Evolutionary conservation across 2,797 vertebrate species (phyloP), one percentile per base, ranked within the genome.

Genomic region (Graptemys geographica): DNA sequence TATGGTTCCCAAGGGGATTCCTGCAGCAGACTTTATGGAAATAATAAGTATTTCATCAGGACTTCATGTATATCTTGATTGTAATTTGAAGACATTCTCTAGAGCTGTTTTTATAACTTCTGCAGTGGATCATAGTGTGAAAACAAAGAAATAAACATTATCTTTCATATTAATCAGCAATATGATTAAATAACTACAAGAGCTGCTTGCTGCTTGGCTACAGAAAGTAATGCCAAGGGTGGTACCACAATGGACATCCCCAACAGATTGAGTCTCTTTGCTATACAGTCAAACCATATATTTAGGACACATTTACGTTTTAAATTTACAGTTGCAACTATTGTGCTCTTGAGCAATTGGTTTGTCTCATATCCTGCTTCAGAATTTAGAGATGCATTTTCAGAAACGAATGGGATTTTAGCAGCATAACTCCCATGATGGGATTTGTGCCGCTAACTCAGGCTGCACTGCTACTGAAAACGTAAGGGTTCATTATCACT

Each of bases 11-110:
- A 28, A 72, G 98, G 98, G 99, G 98, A 94, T 97, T 98, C 97
- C 98, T 98, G 98, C 98, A 98, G 98, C 97, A 98, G 98, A 97
- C 98, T 98, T 96, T 98, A 97, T 98, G 98, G 98, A 98, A 98
- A 98, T 98, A 99, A 98, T 99, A 99, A 99, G 99, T 99, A 99
- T 98, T 99, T 98, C 98, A 98, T 99, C 98, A 99, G 98, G 97
- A 97, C 97, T 98, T 98, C 97, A 98, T 98, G 98, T 99, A 98
- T 98, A 98, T 97, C 96, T 98, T 99, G 98, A 99, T 98, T 98
- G 98, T 98, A 97, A 98, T 98, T 98, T 98, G 98, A 98, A 98
- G 98, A 97, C 94, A 98, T 98, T 98, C 96, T 97, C 98, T 97
- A 98, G 98, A 98, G 98, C 85, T 97, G 84, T 89, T 95, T 96